These are phyloP conservation scores for Anneissia japonica DNA, from an alignment of 35 echinoderm and acorn worm species.

Conservation along the genomic window DNA sequence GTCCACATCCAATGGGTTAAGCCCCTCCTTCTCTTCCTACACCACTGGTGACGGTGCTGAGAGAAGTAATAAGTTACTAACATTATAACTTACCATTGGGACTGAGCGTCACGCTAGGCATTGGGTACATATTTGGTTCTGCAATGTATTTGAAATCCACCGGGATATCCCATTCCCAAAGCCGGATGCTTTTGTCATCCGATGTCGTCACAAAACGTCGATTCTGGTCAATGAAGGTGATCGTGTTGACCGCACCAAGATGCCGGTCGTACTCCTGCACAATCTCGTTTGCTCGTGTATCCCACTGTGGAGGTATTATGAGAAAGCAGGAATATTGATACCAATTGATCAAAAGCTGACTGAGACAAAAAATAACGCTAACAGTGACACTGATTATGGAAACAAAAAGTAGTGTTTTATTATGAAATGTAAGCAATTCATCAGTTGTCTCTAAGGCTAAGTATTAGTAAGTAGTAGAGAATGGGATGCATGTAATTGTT, in stretches of 20 bases:
- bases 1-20: too few relatives aligned
- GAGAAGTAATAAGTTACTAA: too few relatives aligned
- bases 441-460: too few relatives aligned
- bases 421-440: too few relatives aligned
- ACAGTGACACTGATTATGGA: too few relatives aligned
- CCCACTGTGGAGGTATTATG: conserved; percentile 60
- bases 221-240: conserved; percentile 94
- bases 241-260: conserved; percentile 93
- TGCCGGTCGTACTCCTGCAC: conserved; percentile 97
- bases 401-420: too few relatives aligned
- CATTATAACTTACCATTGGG: conserved; percentile 67
- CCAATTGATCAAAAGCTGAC: neutral
- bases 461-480: too few relatives aligned
- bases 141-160: conserved; percentile 99
- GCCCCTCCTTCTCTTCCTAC: too few relatives aligned
- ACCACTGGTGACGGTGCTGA: too few relatives aligned
- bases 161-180: conserved; percentile 99
- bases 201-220: conserved; percentile 91
- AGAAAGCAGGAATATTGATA: neutral
- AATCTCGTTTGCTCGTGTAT: conserved; percentile 77
- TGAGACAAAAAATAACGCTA: too few relatives aligned
- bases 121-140: conserved; percentile 93
- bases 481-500: too few relatives aligned
- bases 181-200: conserved; percentile 87
- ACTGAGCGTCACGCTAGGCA: conserved; percentile 93